phyloP scores from a whole-genome alignment of 2,888 invertebrate species.

The Agrotis clavis region DNA sequence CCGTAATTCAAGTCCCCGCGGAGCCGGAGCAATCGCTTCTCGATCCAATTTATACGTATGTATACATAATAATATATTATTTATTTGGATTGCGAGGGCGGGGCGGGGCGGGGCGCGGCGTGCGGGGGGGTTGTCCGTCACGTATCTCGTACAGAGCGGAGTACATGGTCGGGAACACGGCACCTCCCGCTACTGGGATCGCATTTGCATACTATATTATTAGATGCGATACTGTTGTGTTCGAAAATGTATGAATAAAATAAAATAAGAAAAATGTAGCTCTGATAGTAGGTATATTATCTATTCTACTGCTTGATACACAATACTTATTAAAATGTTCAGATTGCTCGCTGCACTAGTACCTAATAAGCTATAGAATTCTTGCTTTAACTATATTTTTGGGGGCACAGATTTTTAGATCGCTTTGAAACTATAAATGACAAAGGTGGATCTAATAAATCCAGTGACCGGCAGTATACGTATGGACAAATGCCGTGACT shows the following conservation, averaged over 20 bases:
- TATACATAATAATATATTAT: conserved; percentile 69
- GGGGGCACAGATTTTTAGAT: background rate
- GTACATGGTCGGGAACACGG: conserved; percentile 41
- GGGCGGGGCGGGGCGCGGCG: conserved; percentile 7
- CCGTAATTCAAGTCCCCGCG: conserved; percentile 65
- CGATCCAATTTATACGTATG: conserved; percentile 68
- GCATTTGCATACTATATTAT: conserved; percentile 63
- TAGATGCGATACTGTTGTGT: conserved; percentile 38
- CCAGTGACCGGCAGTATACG: background rate
- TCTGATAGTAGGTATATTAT: too few species aligned
- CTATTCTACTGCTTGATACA: background rate
- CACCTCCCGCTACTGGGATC: conserved; percentile 44
- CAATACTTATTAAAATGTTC: background rate
- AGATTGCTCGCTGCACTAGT: background rate
- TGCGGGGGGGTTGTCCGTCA: conserved; percentile 53
- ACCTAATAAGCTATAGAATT: background rate
- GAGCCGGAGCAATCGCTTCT: conserved; percentile 66
- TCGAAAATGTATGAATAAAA: conserved; percentile 26
- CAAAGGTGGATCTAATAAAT: background rate
- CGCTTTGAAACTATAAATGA: background rate
- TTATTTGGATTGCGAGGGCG: conserved; percentile 58
- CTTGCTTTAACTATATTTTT: background rate
- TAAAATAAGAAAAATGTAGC: background rate
- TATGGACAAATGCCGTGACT: background rate
- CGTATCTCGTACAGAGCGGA: conserved; percentile 60